Percentiles rank a stretch among this genome's conserved stretches.
Conservation (phyloP, 2,888 invertebrate species). For the Lithophane ornitopus region DNA sequence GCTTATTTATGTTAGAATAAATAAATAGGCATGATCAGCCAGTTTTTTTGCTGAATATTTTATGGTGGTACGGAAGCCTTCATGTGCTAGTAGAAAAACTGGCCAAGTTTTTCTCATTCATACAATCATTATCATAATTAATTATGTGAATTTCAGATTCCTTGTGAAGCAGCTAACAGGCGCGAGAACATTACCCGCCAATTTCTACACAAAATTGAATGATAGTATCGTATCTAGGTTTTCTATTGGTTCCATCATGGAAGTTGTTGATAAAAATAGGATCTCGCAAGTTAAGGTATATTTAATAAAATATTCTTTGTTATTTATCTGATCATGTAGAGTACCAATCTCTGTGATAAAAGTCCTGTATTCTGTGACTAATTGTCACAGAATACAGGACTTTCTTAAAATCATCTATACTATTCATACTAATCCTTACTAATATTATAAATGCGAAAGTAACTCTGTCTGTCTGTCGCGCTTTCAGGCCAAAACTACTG, state of each 20-base stretch:
- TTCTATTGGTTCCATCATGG: constrained; percentile 95
- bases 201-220: constrained; percentile 96
- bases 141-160: constrained; percentile 88
- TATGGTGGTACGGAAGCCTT: too few species aligned
- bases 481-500: too few species aligned
- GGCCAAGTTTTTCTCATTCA: not conserved
- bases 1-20: too few species aligned
- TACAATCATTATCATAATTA: not conserved
- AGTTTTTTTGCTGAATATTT: too few species aligned
- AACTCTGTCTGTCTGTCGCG: too few species aligned
- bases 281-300: constrained; percentile 96
- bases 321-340: not conserved
- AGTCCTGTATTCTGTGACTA: not conserved
- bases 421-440: too few species aligned
- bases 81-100: too few species aligned
- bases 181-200: constrained; percentile 98
- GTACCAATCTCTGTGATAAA: not conserved
- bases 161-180: constrained; percentile 97
- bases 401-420: too few species aligned
- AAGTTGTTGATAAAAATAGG: constrained; percentile 98
- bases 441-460: too few species aligned
- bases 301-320: not conserved
- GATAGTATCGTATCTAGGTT: constrained; percentile 96
- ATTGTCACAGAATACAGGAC: too few species aligned
- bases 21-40: too few species aligned